Base-by-base conservation (phyloP, 1,140 invertebrate genomes). In the Aphis craccivora region DNA sequence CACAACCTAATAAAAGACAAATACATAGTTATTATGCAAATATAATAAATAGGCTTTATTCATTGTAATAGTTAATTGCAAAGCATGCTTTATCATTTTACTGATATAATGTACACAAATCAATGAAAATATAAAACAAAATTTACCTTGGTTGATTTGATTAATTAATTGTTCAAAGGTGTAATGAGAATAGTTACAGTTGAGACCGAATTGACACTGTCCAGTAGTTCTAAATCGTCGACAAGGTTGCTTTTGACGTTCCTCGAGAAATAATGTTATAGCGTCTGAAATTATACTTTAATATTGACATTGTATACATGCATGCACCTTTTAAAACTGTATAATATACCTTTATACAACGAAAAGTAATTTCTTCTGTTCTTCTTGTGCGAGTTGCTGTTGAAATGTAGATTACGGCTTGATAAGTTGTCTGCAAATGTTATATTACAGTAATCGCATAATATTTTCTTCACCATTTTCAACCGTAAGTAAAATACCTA, bases 391-490 rank as follows among this genome's bases (percentile, higher is more conserved):
- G 81, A 48, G 81, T 93, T 93, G 81, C 91, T 93, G 48, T 93
- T 93, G 40, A 93, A 93, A 93, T 93, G 91, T 93, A 93, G 23
- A 86, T 84, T 93, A 55, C 91, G 60, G 37, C 81, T 93, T 93
- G 91, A 93, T 86, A 93, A 93, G 14, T 93, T 93, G 76, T 93
- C 91, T 83, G 91, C 91, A 93, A 93, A 93, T 4, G 91, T 93
- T 55, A 93, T 86, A 93, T 93, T 93, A 84, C 91, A 93, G 91
- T 93, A 93, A 20, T 93, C 91, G 91, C 91, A 93, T 84, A 93
- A 86, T 93, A 93, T 93, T 93, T 93, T 93, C 91, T 86, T 93
- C 91, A 93, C 91, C 91, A 93, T 93, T 93, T 93, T 93, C 76
- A 93, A 93, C 91, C 91, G 35, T n/a, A 53, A 30, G 37, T 53